Percentiles rank a stretch among this genome's conserved stretches.
Evolutionary conservation across 2,888 invertebrate species (phyloP).

Genomic region (Stenolophus ochropezus): DNA sequence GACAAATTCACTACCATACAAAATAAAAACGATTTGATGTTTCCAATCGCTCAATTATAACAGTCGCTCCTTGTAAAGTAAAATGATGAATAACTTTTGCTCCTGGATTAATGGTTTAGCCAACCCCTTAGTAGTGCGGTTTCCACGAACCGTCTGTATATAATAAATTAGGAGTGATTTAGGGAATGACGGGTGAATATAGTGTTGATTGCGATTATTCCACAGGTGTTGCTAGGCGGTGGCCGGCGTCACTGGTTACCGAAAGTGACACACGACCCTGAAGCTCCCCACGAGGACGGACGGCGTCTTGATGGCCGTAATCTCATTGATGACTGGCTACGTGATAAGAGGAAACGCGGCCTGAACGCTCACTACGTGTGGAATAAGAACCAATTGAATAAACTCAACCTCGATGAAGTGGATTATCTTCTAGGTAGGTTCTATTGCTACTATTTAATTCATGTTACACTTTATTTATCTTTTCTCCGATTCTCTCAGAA

Average conservation of each 20-base stretch:
- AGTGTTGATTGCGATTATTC: background rate
- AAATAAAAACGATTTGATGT: no score
- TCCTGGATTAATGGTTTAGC: no score
- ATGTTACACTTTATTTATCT: no score
- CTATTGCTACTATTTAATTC: no score
- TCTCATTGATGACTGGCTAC: slow-evolving; percentile 86
- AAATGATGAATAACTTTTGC: no score
- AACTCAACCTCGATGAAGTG: slow-evolving; percentile 80
- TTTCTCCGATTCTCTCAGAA: no score
- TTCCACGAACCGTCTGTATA: background rate
- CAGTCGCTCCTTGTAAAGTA: no score
- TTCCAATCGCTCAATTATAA: no score
- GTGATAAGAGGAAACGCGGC: slow-evolving; percentile 82
- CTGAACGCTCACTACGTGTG: slow-evolving; percentile 84
- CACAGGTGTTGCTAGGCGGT: slow-evolving; percentile 86
- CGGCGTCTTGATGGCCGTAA: slow-evolving; percentile 85
- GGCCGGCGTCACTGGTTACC: slow-evolving; percentile 86
- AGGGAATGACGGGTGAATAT: background rate
- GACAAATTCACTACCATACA: no score
- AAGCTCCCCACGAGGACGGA: slow-evolving; percentile 82
- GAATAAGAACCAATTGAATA: slow-evolving; percentile 83
- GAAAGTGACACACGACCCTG: slow-evolving; percentile 82
- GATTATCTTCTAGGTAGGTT: slow-evolving; percentile 85
- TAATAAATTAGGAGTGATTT: background rate
- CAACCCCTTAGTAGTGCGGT: no score